Conservation (phyloP, 2,113 vertebrate species). For the Spilogale gracilis region DNA sequence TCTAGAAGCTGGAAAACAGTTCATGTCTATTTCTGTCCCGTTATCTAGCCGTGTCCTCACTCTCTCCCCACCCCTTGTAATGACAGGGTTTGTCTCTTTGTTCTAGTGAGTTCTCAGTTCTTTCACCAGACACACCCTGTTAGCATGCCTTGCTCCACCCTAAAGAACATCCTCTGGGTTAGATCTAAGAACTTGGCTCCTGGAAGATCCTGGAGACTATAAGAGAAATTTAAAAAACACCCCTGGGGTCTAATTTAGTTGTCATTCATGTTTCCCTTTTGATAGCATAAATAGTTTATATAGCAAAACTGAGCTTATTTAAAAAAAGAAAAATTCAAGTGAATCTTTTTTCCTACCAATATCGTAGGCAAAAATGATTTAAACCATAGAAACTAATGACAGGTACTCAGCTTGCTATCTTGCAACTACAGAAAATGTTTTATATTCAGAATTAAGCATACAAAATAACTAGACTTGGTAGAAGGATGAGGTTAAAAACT, state of each 20-base stretch:
- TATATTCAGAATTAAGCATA: conserved; percentile 47
- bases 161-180: background rate
- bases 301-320: conserved; percentile 35
- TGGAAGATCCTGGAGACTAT: background rate
- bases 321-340: conserved; percentile 50
- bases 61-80: background rate
- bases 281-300: conserved; percentile 69
- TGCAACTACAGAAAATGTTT: conserved; percentile 43
- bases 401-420: conserved; percentile 20
- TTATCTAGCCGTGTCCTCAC: background rate
- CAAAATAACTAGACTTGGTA: background rate
- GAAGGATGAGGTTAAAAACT: conserved; percentile 46
- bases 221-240: background rate
- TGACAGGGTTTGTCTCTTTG: background rate
- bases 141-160: background rate
- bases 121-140: background rate
- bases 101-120: background rate
- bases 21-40: background rate
- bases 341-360: background rate
- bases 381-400: conserved; percentile 54
- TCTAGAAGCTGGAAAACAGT: background rate
- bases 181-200: background rate
- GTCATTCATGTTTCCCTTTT: conserved; percentile 64
- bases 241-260: background rate
- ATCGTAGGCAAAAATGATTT: conserved; percentile 54